Conservation (phyloP, 2,888 invertebrate genomes). For the Sesamia inferens region DNA sequence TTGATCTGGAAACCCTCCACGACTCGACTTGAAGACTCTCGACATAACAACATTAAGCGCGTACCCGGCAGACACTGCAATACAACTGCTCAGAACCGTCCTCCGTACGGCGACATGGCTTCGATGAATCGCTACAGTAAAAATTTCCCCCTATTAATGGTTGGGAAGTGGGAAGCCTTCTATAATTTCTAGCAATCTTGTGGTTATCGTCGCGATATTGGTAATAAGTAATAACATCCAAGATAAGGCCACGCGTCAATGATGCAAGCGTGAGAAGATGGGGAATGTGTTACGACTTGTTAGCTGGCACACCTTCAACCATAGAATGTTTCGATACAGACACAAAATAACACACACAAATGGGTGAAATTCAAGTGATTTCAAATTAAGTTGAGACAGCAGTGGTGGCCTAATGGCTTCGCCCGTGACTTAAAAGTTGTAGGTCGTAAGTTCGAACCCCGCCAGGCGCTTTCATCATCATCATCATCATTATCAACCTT, state of each 20-base stretch:
- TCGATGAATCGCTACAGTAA: neutral
- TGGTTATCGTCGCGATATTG: conserved; percentile 14
- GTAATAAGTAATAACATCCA: conserved; percentile 7
- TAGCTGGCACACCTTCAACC: conserved; percentile 6
- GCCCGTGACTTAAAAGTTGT: no score
- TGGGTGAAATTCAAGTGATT: neutral
- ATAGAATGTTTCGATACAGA: conserved; percentile 1
- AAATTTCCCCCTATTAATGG: neutral
- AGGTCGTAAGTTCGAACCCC: no score
- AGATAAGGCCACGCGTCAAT: conserved; percentile 23
- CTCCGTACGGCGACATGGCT: no score
- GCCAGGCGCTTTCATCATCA: no score
- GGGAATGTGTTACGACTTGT: conserved; percentile 47
- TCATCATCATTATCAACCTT: no score
- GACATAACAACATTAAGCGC: no score
- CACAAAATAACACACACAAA: neutral
- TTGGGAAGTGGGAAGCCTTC: neutral
- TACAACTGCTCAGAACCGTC: no score
- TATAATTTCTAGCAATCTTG: conserved; percentile 24
- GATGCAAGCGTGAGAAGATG: conserved; percentile 40
- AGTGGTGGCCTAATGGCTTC: no score
- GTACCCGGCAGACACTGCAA: no score
- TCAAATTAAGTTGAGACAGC: no score
- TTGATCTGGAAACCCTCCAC: no score
- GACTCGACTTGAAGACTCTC: no score